These are phyloP conservation scores for Halcyon badia DNA, from an alignment of 2,797 vertebrate species.

Conservation along the genomic window DNA sequence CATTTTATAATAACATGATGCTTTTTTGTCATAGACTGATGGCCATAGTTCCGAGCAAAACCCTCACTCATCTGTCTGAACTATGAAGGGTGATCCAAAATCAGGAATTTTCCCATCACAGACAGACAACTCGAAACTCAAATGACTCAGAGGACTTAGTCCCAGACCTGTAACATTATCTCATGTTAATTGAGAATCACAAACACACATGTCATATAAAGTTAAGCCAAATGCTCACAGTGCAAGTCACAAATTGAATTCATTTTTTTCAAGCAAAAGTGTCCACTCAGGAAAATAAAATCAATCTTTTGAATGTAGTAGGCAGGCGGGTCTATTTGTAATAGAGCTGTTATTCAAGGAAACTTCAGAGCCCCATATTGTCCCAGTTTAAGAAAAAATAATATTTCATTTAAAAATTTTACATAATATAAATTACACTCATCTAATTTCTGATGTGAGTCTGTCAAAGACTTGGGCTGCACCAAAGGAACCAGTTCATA, in stretches of 20 bases:
- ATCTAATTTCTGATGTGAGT: not conserved
- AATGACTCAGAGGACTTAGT: not conserved
- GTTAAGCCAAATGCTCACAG: not conserved
- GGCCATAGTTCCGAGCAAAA: not conserved
- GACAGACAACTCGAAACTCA: not conserved
- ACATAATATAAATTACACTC: too few species aligned
- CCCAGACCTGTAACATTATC: not conserved
- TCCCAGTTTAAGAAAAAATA: not conserved
- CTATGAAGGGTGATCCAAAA: not conserved
- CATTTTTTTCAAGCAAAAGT: not conserved
- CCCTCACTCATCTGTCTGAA: not conserved
- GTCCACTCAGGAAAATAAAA: not conserved
- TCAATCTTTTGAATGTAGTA: not conserved
- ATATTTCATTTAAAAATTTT: too few species aligned
- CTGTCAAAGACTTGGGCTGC: not conserved
- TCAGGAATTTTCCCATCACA: not conserved
- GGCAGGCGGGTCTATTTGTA: not conserved
- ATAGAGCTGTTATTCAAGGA: not conserved
- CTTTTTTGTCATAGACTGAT: not conserved
- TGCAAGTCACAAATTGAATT: not conserved
- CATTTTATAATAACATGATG: not conserved
- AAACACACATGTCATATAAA: not conserved
- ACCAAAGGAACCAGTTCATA: not conserved
- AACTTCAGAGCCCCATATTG: not conserved
- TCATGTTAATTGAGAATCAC: not conserved